Evolutionary conservation across 2,797 vertebrate species (phyloP), one percentile per base, ranked within the genome.

Genomic region (Lepus oiostolus): DNA sequence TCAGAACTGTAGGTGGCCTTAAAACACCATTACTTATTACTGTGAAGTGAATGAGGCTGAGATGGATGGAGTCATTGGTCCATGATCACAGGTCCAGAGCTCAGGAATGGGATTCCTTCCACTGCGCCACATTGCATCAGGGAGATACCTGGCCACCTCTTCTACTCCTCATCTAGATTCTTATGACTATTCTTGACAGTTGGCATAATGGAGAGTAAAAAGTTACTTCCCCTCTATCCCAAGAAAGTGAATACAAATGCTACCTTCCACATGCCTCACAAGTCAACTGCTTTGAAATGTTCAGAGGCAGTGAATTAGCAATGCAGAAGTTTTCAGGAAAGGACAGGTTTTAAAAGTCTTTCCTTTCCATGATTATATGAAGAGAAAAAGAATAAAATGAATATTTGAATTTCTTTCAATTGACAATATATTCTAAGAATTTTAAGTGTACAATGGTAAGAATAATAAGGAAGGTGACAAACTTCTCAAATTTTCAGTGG

Each of bases 341-440:
- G 68, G 80, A 17, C 7, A 65, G 26, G 24, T 70, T 70, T 84
- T 81, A 32, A 80, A 80, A 75, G 22, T 38, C 35, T 95, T 94
- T 93, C 4, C 67, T 83, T 92, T 90, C 47, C 81, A 62, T 54
- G 35, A 87, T 62, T 90, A 21, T 35, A 26, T 42, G 24, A 71
- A 74, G 87, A 65, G 60, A 83, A 92, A 90, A 89, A 17, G 28
- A 83, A 90, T 83, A 67, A 88, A 75, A 88, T 60, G 10, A 74
- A 47, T 74, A 38, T 75, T 87, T 84, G 42, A 77, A 6, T 74
- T 68, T 87, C 62, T 89, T 81, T 84, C 26, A 88, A 90, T 71
- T 83, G 54, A 75, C 42, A 58, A 71, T 63, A 30, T 24, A 58
- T 79, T 75, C 84, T 42, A 70, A 70, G 12, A 85, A 65, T 35